Evolutionary conservation across 2,797 vertebrate genomes (phyloP).

Genomic region (Acanthurus leucopareius): DNA sequence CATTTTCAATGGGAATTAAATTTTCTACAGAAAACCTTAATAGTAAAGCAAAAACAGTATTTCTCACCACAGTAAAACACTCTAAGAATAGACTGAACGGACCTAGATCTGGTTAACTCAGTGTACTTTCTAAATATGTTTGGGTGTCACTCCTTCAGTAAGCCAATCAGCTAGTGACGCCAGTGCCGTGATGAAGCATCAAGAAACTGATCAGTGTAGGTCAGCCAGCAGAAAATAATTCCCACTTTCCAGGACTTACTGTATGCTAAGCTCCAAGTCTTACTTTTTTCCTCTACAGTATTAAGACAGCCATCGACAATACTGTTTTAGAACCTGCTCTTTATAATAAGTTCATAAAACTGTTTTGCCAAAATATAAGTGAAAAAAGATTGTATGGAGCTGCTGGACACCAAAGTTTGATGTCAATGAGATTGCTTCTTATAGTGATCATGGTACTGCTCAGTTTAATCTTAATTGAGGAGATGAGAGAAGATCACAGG

Average conservation of each 20-base stretch:
- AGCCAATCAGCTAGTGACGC: slow-evolving; percentile 75
- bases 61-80: slow-evolving; percentile 8
- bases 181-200: slow-evolving; percentile 45
- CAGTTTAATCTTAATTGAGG: neutral
- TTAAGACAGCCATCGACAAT: neutral
- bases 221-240: slow-evolving; percentile 51
- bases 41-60: neutral
- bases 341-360: neutral
- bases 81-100: slow-evolving; percentile 56
- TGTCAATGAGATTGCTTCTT: neutral
- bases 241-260: slow-evolving; percentile 24
- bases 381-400: neutral
- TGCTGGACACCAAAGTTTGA: neutral
- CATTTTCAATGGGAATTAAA: neutral
- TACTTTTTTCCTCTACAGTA: slow-evolving; percentile 11
- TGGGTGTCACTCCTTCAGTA: slow-evolving; percentile 56
- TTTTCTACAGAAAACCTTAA: neutral
- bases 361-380: slow-evolving; percentile 9
- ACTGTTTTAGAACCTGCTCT: slow-evolving; percentile 3
- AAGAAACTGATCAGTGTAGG: slow-evolving; percentile 48
- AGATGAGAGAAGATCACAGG: neutral
- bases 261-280: slow-evolving; percentile 12
- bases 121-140: slow-evolving; percentile 40
- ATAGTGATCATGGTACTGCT: neutral
- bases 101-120: slow-evolving; percentile 30